phyloP scores from a whole-genome alignment of 2,888 invertebrate species.

The Nipponacmea schrenckii region DNA sequence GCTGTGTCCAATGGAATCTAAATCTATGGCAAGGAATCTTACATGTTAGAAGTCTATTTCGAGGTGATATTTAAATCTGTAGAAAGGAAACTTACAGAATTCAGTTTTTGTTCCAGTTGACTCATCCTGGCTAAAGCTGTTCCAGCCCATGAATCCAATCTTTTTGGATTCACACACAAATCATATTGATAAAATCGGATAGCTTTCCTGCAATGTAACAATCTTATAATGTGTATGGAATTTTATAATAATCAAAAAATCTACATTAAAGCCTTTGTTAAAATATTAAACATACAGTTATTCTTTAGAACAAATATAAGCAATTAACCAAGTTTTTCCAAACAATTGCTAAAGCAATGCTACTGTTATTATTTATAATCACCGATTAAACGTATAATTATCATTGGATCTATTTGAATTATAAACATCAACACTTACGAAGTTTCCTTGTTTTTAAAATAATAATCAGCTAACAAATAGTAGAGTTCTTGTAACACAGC shows the following conservation, averaged over 20 bases:
- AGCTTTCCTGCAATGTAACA: constrained; percentile 71
- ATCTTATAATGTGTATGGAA: too few species aligned
- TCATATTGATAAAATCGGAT: constrained; percentile 86
- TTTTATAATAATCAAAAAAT: too few species aligned
- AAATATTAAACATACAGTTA: neutral
- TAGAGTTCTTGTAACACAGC: constrained; percentile 76
- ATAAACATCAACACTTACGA: constrained; percentile 51
- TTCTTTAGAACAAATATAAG: too few species aligned
- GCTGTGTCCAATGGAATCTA: neutral
- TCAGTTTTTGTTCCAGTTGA: constrained; percentile 82
- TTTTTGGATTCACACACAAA: constrained; percentile 79
- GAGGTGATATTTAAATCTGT: too few species aligned
- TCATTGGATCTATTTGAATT: too few species aligned
- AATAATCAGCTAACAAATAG: constrained; percentile 91
- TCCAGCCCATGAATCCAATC: constrained; percentile 93
- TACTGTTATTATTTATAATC: too few species aligned
- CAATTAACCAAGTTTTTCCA: too few species aligned
- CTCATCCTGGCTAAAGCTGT: constrained; percentile 77
- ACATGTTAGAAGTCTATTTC: neutral
- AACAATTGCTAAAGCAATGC: too few species aligned
- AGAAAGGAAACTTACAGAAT: constrained; percentile 72
- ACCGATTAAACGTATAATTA: too few species aligned
- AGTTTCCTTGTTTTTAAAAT: constrained; percentile 87
- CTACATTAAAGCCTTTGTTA: neutral
- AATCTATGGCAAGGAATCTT: neutral